Percentiles rank a stretch among this genome's conserved stretches.
Evolutionary conservation across 1,140 invertebrate species (phyloP).

Genomic region (Linepithema humile): DNA sequence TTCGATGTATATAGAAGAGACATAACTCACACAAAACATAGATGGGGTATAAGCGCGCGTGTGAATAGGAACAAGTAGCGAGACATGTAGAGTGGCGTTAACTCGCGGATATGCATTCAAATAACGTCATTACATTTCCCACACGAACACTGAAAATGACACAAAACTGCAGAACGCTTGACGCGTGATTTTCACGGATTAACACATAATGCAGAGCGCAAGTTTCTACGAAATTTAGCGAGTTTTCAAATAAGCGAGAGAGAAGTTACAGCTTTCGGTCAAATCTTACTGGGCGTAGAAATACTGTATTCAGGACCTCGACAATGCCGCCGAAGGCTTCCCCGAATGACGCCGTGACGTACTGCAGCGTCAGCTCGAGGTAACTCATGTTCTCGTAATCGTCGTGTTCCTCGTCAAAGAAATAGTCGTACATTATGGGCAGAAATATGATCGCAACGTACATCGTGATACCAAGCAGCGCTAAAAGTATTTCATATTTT

Average conservation of each 20-base stretch:
- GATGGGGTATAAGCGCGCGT: conserved; percentile 16
- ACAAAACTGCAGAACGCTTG: conserved; percentile 64
- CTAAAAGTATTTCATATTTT: conserved; percentile 59
- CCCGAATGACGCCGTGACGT: conserved; percentile 74
- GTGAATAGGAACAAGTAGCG: neutral
- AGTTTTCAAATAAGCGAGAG: neutral
- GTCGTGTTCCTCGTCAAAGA: conserved; percentile 74
- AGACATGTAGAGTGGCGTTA: neutral
- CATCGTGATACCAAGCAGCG: conserved; percentile 73
- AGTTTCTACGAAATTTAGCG: neutral
- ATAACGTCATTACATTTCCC: conserved; percentile 69
- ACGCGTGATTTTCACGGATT: neutral
- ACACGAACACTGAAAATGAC: conserved; percentile 72
- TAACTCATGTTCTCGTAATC: conserved; percentile 75
- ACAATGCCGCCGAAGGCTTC: conserved; percentile 75
- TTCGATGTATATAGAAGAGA: conserved; percentile 47
- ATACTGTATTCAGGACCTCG: conserved; percentile 65
- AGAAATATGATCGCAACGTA: conserved; percentile 73
- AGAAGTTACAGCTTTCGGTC: conserved; percentile 3
- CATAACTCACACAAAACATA: conserved; percentile 49
- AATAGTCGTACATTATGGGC: conserved; percentile 76
- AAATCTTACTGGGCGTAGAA: conserved; percentile 76
- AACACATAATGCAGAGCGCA: neutral
- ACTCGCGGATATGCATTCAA: conserved; percentile 51
- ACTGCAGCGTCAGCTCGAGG: conserved; percentile 71